Percentiles rank a stretch among this genome's conserved stretches.
Conservation (phyloP, 2,888 invertebrate species). For the Copidosoma aretas region DNA sequence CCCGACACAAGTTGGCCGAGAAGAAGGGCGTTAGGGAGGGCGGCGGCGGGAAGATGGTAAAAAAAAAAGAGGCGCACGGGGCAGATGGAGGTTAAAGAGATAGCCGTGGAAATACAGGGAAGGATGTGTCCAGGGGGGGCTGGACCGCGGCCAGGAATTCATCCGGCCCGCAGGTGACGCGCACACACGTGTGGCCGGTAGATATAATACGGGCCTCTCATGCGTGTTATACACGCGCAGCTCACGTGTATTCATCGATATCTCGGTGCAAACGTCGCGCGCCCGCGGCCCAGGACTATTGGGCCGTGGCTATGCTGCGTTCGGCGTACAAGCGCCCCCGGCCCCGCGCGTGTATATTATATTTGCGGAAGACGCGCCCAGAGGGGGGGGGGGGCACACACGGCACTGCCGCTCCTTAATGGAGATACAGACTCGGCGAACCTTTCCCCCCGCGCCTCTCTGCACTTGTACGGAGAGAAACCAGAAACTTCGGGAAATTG, state of each 20-base stretch:
- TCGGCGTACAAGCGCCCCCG: too few relatives aligned
- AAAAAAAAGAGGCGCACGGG: conserved; percentile 45
- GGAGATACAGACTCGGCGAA: too few relatives aligned
- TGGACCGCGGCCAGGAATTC: conserved; percentile 57
- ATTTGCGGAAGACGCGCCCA: too few relatives aligned
- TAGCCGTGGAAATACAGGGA: conserved; percentile 17
- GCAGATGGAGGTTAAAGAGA: conserved; percentile 27
- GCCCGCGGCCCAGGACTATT: conserved; percentile 54
- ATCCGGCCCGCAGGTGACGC: conserved; percentile 50
- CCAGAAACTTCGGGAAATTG: too few relatives aligned
- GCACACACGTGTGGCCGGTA: conserved; percentile 22
- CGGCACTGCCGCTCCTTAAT: too few relatives aligned
- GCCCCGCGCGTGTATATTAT: too few relatives aligned
- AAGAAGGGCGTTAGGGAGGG: background rate
- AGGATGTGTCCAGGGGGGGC: conserved; percentile 40
- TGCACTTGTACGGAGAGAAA: too few relatives aligned
- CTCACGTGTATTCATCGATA: conserved; percentile 50
- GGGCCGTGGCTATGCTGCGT: conserved; percentile 32
- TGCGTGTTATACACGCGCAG: too few relatives aligned
- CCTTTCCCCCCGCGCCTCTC: too few relatives aligned
- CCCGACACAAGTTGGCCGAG: background rate
- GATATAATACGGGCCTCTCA: too few relatives aligned
- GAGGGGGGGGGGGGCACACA: too few relatives aligned
- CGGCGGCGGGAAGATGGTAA: conserved; percentile 21
- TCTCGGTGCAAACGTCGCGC: conserved; percentile 54